These are phyloP conservation scores for Nyleta sp. DNA, from an alignment of 2,888 invertebrate species.

Conservation along the genomic window DNA sequence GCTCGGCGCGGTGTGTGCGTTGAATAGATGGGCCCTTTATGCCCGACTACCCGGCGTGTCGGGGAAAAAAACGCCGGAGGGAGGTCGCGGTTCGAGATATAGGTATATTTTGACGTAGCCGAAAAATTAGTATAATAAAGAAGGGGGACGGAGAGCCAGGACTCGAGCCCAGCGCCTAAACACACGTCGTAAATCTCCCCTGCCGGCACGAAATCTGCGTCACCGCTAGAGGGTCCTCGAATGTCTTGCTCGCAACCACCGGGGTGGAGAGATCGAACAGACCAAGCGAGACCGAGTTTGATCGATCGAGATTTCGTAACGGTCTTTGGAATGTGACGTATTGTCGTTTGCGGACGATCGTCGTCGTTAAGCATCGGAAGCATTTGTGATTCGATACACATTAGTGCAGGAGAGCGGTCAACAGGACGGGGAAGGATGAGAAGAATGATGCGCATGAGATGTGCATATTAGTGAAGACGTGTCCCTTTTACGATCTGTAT, in stretches of 20 bases:
- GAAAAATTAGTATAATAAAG: conserved; percentile 82
- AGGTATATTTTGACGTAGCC: conserved; percentile 79
- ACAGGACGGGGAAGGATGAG: too few relatives aligned
- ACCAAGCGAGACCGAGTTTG: conserved; percentile 41
- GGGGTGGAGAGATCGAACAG: conserved; percentile 27
- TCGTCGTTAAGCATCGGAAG: conserved; percentile 54
- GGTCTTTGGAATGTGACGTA: conserved; percentile 39
- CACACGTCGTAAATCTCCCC: conserved; percentile 80
- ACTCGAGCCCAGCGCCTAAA: conserved; percentile 76
- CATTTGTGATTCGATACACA: conserved; percentile 30
- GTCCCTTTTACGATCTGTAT: too few relatives aligned
- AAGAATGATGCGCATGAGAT: too few relatives aligned
- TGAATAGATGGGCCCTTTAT: conserved; percentile 77
- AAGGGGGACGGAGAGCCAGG: conserved; percentile 68
- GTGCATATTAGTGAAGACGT: too few relatives aligned
- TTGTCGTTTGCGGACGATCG: conserved; percentile 27
- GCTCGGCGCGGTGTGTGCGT: too few relatives aligned
- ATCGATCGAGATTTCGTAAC: conserved; percentile 54
- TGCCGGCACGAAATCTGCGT: conserved; percentile 40
- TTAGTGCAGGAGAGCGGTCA: conserved; percentile 19
- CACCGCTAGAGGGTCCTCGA: conserved; percentile 55
- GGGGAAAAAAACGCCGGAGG: conserved; percentile 76
- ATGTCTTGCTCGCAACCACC: conserved; percentile 47
- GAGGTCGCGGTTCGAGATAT: conserved; percentile 60
- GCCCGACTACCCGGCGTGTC: conserved; percentile 78